Evolutionary conservation across 2,797 vertebrate genomes (phyloP).

Genomic region (Iguana delicatissima): DNA sequence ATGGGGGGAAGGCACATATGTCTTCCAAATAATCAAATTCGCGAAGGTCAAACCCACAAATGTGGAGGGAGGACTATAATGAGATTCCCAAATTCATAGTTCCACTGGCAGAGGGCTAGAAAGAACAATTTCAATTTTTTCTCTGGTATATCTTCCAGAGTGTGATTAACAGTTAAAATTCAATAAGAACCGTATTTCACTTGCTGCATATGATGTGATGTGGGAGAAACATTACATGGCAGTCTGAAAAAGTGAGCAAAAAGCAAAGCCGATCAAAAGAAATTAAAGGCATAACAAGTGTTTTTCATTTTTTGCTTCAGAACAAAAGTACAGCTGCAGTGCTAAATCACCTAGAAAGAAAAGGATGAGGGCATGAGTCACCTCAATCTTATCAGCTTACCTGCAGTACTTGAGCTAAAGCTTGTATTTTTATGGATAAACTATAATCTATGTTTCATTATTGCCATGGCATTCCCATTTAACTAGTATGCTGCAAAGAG

Average conservation of each 20-base stretch:
- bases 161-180: conserved; percentile 7
- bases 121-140: not conserved
- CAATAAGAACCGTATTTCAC: too few relatives aligned
- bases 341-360: conserved; percentile 62
- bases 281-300: conserved; percentile 48
- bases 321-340: conserved; percentile 61
- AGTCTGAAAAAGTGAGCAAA: conserved; percentile 52
- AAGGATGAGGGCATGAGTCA: conserved; percentile 69
- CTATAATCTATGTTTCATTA: conserved; percentile 13
- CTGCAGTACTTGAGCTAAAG: conserved; percentile 49
- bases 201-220: too few relatives aligned
- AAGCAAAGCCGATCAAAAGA: conserved; percentile 22
- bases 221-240: not conserved
- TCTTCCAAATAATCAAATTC: too few relatives aligned
- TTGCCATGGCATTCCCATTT: not conserved
- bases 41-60: too few relatives aligned
- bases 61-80: too few relatives aligned
- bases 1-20: too few relatives aligned
- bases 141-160: conserved; percentile 37
- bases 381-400: conserved; percentile 49
- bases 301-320: conserved; percentile 48
- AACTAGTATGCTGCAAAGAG: not conserved
- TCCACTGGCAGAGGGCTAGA: not conserved
- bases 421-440: conserved; percentile 18
- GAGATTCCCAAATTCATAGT: not conserved